phyloP scores from a whole-genome alignment of 2,888 invertebrate genomes.

The Strigamia maritima region DNA sequence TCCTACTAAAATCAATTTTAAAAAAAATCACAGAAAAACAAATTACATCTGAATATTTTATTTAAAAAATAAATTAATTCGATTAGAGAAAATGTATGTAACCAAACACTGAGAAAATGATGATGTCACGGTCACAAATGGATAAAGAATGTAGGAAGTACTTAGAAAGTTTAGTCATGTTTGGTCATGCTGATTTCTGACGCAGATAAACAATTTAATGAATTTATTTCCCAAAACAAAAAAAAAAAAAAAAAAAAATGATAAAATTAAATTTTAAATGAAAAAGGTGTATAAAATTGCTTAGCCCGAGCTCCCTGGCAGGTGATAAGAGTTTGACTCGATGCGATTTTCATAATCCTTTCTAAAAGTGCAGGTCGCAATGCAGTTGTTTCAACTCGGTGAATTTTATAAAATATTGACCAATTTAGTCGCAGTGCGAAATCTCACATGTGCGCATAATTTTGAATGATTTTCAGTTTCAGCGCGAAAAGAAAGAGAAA shows the following conservation, averaged over 20 bases:
- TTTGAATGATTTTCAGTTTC: background rate
- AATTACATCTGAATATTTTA: too few species aligned
- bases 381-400: background rate
- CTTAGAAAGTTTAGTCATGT: background rate
- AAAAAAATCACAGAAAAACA: too few species aligned
- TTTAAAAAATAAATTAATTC: background rate
- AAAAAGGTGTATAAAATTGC: background rate
- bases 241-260: background rate
- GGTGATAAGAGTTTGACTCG: constrained; percentile 9
- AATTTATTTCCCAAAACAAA: background rate
- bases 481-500: too few species aligned
- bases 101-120: background rate
- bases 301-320: background rate
- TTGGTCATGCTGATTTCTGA: background rate
- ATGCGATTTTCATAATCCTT: constrained; percentile 7
- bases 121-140: constrained; percentile 7
- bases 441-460: background rate
- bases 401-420: constrained; percentile 19
- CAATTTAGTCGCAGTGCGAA: constrained; percentile 13
- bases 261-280: background rate
- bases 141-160: background rate
- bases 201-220: too few species aligned
- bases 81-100: background rate
- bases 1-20: too few species aligned
- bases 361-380: background rate